Evolutionary conservation across 2,888 invertebrate species (phyloP).

Genomic region (Cosmia pyralina): DNA sequence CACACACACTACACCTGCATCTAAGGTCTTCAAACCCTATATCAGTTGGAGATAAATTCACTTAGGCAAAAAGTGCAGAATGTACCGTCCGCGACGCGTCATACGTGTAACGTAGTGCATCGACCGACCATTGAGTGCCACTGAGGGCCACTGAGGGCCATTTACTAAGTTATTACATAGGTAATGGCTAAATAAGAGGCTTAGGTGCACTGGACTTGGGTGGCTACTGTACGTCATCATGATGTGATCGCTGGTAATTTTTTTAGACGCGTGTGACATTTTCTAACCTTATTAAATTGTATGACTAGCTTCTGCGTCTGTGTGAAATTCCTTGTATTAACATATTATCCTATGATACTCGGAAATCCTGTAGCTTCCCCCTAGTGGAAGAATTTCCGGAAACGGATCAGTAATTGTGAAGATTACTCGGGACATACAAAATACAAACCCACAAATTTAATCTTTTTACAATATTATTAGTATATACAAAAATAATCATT

Average conservation of each 20-base stretch:
- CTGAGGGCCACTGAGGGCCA: conserved; percentile 31
- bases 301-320: too few species aligned
- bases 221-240: background rate
- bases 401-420: background rate
- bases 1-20: conserved; percentile 15
- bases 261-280: background rate
- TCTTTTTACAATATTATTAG: too few species aligned
- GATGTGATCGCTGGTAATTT: background rate
- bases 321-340: too few species aligned
- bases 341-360: background rate
- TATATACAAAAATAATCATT: background rate
- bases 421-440: background rate
- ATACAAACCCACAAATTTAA: too few species aligned
- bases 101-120: conserved; percentile 37
- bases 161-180: conserved; percentile 43
- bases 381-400: background rate
- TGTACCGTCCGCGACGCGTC: conserved; percentile 33
- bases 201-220: conserved; percentile 39
- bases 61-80: conserved; percentile 50
- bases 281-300: background rate
- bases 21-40: conserved; percentile 30
- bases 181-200: conserved; percentile 47
- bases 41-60: conserved; percentile 37
- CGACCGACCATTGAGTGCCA: conserved; percentile 47
- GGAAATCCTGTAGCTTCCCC: background rate